Conservation (phyloP, 2,797 vertebrate genomes). For the Steatocranus sp. region DNA sequence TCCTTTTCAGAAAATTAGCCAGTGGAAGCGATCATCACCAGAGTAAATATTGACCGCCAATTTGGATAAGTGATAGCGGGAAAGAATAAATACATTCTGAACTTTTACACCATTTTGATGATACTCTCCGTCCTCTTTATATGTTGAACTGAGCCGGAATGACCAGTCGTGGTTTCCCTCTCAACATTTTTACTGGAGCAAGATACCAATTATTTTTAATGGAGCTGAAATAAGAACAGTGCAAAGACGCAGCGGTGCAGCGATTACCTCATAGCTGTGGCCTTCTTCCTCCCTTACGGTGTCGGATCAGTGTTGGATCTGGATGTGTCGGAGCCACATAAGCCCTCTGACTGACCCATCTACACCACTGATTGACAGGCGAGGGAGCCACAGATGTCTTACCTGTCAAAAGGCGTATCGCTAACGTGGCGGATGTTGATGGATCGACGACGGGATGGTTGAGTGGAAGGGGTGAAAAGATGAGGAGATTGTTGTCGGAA, state of each 20-base stretch:
- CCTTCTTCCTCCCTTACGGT: constrained; percentile 7
- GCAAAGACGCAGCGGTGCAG: background rate
- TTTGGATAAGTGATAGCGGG: constrained; percentile 50
- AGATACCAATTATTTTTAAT: constrained; percentile 66
- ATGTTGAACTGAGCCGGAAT: constrained; percentile 30
- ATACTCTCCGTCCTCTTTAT: constrained; percentile 37
- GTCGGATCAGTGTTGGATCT: background rate
- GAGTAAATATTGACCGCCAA: constrained; percentile 52
- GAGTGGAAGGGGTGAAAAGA: background rate
- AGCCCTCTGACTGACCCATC: constrained; percentile 24
- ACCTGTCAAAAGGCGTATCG: constrained; percentile 32
- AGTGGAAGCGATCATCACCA: constrained; percentile 40
- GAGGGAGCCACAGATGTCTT: constrained; percentile 23
- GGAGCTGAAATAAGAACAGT: constrained; percentile 58
- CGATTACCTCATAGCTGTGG: constrained; percentile 46
- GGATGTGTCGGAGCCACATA: background rate
- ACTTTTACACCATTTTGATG: constrained; percentile 29
- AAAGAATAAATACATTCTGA: constrained; percentile 41
- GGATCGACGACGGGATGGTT: constrained; percentile 6
- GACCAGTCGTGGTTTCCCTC: constrained; percentile 43
- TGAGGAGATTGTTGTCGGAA: background rate
- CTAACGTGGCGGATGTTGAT: constrained; percentile 29
- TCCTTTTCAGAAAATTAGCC: constrained; percentile 47
- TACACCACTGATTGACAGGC: constrained; percentile 27
- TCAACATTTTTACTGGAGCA: constrained; percentile 63